These are phyloP conservation scores for Metallyticus violacea DNA, from an alignment of 2,888 invertebrate species.

Conservation along the genomic window DNA sequence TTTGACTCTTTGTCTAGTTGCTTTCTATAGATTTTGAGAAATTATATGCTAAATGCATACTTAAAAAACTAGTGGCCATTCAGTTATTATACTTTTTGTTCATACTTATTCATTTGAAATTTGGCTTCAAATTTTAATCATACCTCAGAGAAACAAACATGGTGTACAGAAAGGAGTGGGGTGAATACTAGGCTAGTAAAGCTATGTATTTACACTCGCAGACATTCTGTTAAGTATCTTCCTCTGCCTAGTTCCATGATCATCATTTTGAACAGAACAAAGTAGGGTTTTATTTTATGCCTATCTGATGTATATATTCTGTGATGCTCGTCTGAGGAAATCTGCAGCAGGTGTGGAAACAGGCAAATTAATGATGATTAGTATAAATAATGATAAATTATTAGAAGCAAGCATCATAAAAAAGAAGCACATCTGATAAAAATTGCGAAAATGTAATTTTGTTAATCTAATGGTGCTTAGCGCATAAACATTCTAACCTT, in stretches of 20 bases:
- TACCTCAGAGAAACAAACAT: not conserved
- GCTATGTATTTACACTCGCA: not conserved
- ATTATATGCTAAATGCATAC: no score
- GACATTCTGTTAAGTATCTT: not conserved
- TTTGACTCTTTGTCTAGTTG: not conserved
- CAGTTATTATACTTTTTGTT: not conserved
- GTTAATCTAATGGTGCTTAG: not conserved
- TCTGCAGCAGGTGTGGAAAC: not conserved
- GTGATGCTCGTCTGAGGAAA: not conserved
- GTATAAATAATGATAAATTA: not conserved
- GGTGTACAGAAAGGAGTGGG: not conserved
- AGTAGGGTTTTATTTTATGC: not conserved
- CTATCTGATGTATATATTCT: not conserved
- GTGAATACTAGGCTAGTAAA: not conserved
- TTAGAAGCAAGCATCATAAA: not conserved
- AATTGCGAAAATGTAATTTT: not conserved
- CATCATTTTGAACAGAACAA: not conserved
- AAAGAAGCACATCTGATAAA: not conserved
- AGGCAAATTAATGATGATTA: not conserved
- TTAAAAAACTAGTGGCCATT: no score
- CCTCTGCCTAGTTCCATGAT: not conserved
- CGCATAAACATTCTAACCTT: not conserved
- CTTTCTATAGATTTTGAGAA: not conserved
- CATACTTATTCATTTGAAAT: not conserved
- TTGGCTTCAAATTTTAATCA: not conserved